Base-by-base conservation (phyloP, 2,888 invertebrate genomes). In the Escarpia spicata region DNA sequence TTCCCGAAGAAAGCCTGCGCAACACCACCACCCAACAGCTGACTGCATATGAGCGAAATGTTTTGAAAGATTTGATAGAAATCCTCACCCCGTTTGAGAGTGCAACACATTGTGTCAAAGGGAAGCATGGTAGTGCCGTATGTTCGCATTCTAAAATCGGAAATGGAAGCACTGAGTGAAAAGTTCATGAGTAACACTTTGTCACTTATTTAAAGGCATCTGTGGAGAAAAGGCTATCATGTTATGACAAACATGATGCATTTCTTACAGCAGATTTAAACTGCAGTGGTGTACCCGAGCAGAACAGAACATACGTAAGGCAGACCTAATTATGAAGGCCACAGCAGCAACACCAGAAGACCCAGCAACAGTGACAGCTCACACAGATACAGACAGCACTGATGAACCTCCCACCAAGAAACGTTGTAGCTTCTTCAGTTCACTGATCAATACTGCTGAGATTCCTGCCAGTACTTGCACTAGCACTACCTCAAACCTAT, bases 31-130 rank as follows among this genome's bases (percentile, higher is more conserved):
- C 6, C 6, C 45, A 45, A 15, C 92, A 92, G 43, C 92, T 92
- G 8, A 31, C 92, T 52, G 60, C 45, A n/a, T 52, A 92, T 92
- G 92, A 92, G 9, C 19, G 45, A 19, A 52, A 44, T 31, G 44
- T 44, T 2, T n/a, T 92, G 15, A 58, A 43, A 12, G 90, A 92
- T 10, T n/a, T 90, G 15, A 44, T 26, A 15, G 92, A 92, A n/a
- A 90, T 92, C 75, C 90, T 92, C n/a, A 92, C 90, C 19, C 92
- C 92, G 2, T 92, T 92, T 91, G 52, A 92, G 43, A 91, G 52
- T 10, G 92, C 92, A 15, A 92, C 92, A n/a, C 90, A 92, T 10
- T 44, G 37, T 37, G 37, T 37, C 37, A 0, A 37, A 37, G 37
- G 37, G 37, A 15, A 92, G 92, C 43, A 44, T 91, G 31, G 91